These are phyloP conservation scores for Megaceryle torquata DNA, from an alignment of 2,113 vertebrate species.

Conservation along the genomic window DNA sequence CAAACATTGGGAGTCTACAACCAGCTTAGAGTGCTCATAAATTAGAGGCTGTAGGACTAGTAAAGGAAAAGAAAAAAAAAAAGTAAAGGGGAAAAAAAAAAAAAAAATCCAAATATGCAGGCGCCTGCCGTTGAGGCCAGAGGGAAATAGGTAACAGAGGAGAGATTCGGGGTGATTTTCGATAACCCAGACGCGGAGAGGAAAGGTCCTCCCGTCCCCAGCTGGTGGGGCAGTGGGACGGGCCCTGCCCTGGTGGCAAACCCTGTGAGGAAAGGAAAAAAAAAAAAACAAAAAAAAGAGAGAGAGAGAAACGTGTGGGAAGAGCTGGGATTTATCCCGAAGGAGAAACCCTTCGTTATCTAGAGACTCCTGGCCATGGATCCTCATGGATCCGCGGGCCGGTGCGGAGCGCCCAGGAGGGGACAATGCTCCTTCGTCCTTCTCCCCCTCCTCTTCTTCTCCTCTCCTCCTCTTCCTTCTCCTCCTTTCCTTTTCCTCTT, in stretches of 20 bases:
- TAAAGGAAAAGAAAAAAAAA: neutral
- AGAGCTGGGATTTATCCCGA: neutral
- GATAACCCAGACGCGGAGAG: neutral
- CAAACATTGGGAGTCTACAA: slow-evolving; percentile 52
- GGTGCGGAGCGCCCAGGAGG: neutral
- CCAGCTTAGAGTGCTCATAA: slow-evolving; percentile 47
- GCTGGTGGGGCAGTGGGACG: neutral
- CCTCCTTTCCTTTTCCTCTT: neutral
- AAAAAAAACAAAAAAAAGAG: no score
- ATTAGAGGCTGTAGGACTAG: slow-evolving; percentile 13
- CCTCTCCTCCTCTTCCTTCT: neutral
- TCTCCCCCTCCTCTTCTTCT: neutral
- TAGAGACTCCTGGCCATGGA: neutral
- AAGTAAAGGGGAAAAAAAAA: neutral
- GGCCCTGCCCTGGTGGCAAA: neutral
- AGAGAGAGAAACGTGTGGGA: neutral
- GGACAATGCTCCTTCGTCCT: neutral
- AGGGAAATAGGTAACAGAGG: neutral
- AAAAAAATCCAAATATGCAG: neutral
- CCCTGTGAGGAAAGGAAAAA: neutral
- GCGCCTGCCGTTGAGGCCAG: neutral
- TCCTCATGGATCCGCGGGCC: neutral
- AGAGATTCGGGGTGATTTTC: neutral
- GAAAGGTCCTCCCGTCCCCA: neutral
- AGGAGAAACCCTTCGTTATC: neutral